phyloP scores from a whole-genome alignment of 64 coral and sea anemone genomes.

The Astreopora myriophthalma region DNA sequence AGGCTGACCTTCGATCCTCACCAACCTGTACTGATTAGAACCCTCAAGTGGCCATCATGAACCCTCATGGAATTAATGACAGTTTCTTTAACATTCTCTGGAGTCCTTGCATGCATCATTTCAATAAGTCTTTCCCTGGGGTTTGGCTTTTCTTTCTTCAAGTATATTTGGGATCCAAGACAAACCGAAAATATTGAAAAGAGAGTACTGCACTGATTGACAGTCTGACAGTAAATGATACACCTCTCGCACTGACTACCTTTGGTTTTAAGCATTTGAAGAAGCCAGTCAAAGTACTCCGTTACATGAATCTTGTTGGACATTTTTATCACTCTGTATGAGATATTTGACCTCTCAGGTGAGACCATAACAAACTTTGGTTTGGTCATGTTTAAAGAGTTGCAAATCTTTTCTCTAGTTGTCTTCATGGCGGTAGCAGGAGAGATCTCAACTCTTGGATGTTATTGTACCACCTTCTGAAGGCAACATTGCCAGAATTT shows the following conservation, averaged over 20 bases:
- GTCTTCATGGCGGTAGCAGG: not conserved
- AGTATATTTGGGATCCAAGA: not conserved
- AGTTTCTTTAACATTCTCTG: not conserved
- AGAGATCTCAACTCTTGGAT: not conserved
- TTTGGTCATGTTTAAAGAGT: not conserved
- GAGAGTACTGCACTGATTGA: not conserved
- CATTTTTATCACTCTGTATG: not conserved
- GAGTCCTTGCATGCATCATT: constrained; percentile 37
- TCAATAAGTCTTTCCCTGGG: not conserved
- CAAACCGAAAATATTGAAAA: not conserved
- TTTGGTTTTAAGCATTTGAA: not conserved
- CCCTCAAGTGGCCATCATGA: not conserved
- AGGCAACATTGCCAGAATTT: too few relatives aligned
- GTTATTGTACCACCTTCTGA: too few relatives aligned
- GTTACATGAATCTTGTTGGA: not conserved
- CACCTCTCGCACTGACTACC: not conserved
- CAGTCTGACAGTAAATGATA: not conserved
- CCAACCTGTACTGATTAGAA: too few relatives aligned
- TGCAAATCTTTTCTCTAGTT: not conserved
- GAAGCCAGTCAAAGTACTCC: not conserved
- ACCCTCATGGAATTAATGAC: not conserved
- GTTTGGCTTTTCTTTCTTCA: not conserved
- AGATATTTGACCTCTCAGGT: not conserved
- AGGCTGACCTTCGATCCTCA: too few relatives aligned
- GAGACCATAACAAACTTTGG: not conserved